Evolutionary conservation across 1,140 invertebrate genomes (phyloP).

Genomic region (Bursaphelenchus mucronatus): DNA sequence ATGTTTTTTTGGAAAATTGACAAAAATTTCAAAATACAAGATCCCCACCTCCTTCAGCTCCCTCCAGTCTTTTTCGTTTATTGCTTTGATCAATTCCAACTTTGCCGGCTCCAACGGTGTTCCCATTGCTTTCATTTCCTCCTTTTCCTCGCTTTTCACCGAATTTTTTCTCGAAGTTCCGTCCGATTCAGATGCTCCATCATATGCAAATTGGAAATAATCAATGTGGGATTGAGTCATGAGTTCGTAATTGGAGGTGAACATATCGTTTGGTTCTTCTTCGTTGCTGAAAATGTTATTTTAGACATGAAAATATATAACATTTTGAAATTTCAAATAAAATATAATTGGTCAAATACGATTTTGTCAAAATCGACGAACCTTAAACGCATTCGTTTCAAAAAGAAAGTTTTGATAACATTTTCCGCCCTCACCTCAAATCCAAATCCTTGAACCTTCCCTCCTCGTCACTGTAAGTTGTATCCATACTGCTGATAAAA

Average conservation of each 20-base stretch:
- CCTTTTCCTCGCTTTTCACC: constrained; percentile 23
- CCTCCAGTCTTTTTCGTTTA: constrained; percentile 13
- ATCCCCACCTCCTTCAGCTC: constrained; percentile 10
- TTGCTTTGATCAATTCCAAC: constrained; percentile 7
- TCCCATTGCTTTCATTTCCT: constrained; percentile 6
- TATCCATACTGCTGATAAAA: neutral
- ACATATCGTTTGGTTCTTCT: constrained; percentile 15
- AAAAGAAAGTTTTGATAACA: too few species aligned
- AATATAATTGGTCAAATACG: constrained; percentile 23
- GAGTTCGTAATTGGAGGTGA: constrained; percentile 34
- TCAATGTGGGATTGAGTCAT: constrained; percentile 20
- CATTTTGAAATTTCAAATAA: constrained; percentile 13
- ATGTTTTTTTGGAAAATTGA: too few species aligned
- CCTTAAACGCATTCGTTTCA: too few species aligned
- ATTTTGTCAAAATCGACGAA: constrained; percentile 7
- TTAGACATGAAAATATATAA: constrained; percentile 2
- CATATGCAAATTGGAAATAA: constrained; percentile 45
- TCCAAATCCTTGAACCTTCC: constrained; percentile 1
- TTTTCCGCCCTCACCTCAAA: neutral
- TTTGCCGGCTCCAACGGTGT: constrained; percentile 15
- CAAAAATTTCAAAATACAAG: constrained; percentile 18
- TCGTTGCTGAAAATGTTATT: constrained; percentile 4
- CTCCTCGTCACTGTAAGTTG: constrained; percentile 18
- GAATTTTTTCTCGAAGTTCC: constrained; percentile 40
- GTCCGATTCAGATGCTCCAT: constrained; percentile 41